Evolutionary conservation across 2,888 invertebrate genomes (phyloP), one percentile per base, ranked within the genome.

Genomic region (Metalampra italica): DNA sequence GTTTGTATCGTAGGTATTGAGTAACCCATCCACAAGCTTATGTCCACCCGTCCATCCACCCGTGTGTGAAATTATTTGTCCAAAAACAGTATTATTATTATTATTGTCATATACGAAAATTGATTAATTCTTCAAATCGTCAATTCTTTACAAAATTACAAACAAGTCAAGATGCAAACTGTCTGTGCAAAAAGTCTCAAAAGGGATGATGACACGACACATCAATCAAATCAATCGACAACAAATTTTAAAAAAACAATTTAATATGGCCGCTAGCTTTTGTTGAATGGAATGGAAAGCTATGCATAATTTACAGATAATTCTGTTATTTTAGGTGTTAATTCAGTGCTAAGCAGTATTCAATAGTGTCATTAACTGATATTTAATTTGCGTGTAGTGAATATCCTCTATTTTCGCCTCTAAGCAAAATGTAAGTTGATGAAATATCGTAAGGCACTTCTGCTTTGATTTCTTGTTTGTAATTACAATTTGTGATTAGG

Each of bases 401-500:
- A 15, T 14, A 4, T 39, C 14, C 39, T n/a, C 1, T 39, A n/a
- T 36, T n/a, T 11, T n/a, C 36, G 36, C 4, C 29, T 41, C 3
- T 11, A 29, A 41, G 3, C 7, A 22, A 38, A 8, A 41, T 41
- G 41, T 41, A 41, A 41, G 41, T 41, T 29, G 39, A 41, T n/a
- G 8, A 41, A 11, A 41, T 11, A 41, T 15, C 3, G 7, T 12
- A 3, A 13, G 3, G 2, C n/a, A 37, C 2, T 37, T 7, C 1
- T 37, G 11, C n/a, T 37, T 37, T 37, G 11, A 13, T 37, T 37
- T 37, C 37, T 12, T 7, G 12, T 8, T 44, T 34, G 7, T 22
- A 44, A 22, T 9, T 45, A n/a, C n/a, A 29, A 29, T 37, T 37
- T 37, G 29, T 45, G n/a, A 30, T 70, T 60, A 91, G 90, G 91